Evolutionary conservation across 2,888 invertebrate genomes (phyloP), one percentile per base, ranked within the genome.

Genomic region (Hartigia nigra): DNA sequence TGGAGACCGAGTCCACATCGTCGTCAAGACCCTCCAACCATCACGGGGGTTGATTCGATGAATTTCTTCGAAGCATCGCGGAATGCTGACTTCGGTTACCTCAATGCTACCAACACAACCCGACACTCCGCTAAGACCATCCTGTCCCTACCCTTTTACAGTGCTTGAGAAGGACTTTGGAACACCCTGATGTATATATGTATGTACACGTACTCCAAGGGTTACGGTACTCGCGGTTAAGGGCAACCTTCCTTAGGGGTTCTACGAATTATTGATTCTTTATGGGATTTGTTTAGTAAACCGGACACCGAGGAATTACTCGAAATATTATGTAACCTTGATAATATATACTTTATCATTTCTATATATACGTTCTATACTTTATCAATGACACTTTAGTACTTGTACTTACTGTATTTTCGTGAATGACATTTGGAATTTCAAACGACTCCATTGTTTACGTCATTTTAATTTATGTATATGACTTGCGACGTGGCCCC

Each of bases 21-120:
- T 55, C 55, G 23, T 39, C 23, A 39, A 55, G 55, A 55, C 55
- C 55, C 9, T 55, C 55, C 9, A 14, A 39, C 23, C 55, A 55
- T 55, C 55, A 55, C 23, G 55, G 23, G 55, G 55, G 55, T 84
- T 87, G 84, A 84, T 34, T 85, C 87, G 87, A 88, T 89, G 88
- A 89, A 88, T 90, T 89, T 86, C 87, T 88, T 84, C 86, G 87
- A 87, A 86, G 87, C 87, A 12, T 86, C 85, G 83, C 86, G 87
- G 84, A 84, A 86, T 86, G 87, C 88, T 85, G 87, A 87, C 87
- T 88, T 78, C 82, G 84, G 83, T 87, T 84, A 77, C 36, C 75
- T 75, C 81, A 23, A 9, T 55, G 9, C 23, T 55, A 55, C 55
- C 23, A 55, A 55, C 55, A 55, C 55, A 9, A 55, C 23, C 23